Conservation (phyloP, 2,113 vertebrate species). For the Climacteris rufus region DNA sequence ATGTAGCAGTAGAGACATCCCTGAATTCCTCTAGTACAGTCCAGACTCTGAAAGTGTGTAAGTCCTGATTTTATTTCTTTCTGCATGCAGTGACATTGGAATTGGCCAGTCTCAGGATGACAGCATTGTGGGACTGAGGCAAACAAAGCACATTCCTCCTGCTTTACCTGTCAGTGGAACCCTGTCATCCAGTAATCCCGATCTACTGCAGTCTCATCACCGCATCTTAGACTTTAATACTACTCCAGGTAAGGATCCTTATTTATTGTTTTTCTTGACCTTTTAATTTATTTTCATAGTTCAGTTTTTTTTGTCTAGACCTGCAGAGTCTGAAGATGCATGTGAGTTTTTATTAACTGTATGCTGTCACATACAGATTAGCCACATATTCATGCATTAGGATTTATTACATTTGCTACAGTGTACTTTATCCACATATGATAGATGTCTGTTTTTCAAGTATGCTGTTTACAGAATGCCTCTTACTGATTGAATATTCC, state of each 20-base stretch:
- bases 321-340: background rate
- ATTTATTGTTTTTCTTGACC: background rate
- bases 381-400: background rate
- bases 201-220: constrained; percentile 94
- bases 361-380: background rate
- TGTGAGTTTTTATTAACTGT: background rate
- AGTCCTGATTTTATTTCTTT: background rate
- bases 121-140: constrained; percentile 95
- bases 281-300: background rate
- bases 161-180: constrained; percentile 93
- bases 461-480: background rate
- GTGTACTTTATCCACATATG: background rate
- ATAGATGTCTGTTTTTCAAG: background rate
- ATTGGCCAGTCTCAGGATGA: constrained; percentile 98
- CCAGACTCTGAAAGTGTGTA: background rate
- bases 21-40: background rate
- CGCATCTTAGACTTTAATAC: constrained; percentile 96
- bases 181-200: constrained; percentile 94
- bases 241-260: constrained; percentile 81
- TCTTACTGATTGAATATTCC: background rate
- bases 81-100: constrained; percentile 84
- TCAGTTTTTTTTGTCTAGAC: background rate
- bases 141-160: constrained; percentile 92
- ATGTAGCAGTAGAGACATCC: background rate
- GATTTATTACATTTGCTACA: background rate